Percentiles rank a stretch among this genome's conserved stretches.
Evolutionary conservation across 2,113 vertebrate genomes (phyloP).

Genomic region (Meleagris gallopavo): DNA sequence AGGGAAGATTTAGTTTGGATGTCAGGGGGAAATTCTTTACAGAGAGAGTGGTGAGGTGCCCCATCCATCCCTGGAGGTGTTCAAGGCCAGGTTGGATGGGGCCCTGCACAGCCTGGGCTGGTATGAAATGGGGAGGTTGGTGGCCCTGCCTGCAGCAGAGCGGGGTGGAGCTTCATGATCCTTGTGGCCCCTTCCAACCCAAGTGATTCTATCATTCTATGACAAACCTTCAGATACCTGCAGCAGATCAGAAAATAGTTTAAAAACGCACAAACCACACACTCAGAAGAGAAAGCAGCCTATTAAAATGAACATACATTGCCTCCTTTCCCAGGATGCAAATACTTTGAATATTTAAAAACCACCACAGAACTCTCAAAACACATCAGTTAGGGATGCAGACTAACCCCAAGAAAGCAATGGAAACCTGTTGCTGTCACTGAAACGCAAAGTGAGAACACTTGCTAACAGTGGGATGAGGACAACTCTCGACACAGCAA

Average conservation of each 20-base stretch:
- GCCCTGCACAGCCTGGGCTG: too few species aligned
- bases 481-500: constrained; percentile 15
- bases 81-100: too few species aligned
- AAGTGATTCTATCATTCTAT: too few species aligned
- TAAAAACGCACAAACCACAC: rapidly evolving
- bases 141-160: too few species aligned
- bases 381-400: not conserved
- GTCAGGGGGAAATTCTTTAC: too few species aligned
- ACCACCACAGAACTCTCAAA: not conserved
- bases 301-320: not conserved
- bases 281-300: not conserved
- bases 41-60: too few species aligned
- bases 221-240: not conserved
- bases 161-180: too few species aligned
- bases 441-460: not conserved
- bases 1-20: too few species aligned
- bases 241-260: not conserved
- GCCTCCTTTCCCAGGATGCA: not conserved
- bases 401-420: not conserved
- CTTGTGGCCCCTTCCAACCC: too few species aligned
- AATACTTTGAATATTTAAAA: constrained; percentile 19
- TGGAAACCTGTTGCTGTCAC: not conserved
- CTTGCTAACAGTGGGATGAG: not conserved
- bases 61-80: too few species aligned
- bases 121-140: too few species aligned